Evolutionary conservation across 2,888 invertebrate species (phyloP).

Genomic region (Helleia helle): DNA sequence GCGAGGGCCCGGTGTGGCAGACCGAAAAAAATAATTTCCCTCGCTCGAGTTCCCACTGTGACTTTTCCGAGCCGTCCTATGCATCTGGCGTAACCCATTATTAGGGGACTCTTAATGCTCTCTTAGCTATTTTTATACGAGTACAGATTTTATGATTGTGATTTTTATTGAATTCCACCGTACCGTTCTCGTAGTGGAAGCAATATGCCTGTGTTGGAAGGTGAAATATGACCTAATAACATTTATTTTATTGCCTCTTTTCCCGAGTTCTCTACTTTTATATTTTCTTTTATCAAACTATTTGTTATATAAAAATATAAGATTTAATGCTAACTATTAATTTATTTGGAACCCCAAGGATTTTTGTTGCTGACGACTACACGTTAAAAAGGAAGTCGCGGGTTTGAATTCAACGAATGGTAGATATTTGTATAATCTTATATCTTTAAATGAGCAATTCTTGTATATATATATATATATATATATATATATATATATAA

Average conservation of each 20-base stretch:
- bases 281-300: slow-evolving; percentile 36
- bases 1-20: slow-evolving; percentile 70
- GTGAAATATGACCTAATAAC: slow-evolving; percentile 66
- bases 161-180: slow-evolving; percentile 67
- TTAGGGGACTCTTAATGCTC: slow-evolving; percentile 69
- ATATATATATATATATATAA: no score
- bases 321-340: no score
- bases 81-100: slow-evolving; percentile 72
- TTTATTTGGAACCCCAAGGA: no score
- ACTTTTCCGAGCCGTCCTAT: slow-evolving; percentile 71
- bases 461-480: no score
- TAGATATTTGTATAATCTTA: no score
- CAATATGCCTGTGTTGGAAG: slow-evolving; percentile 51
- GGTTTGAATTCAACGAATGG: no score
- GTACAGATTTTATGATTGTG: slow-evolving; percentile 70
- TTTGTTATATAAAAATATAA: slow-evolving; percentile 13
- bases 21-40: slow-evolving; percentile 72
- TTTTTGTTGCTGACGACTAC: no score
- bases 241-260: slow-evolving; percentile 63
- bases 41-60: slow-evolving; percentile 67
- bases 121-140: slow-evolving; percentile 71
- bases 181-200: slow-evolving; percentile 38
- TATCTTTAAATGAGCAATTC: no score
- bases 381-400: no score
- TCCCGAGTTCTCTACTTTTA: slow-evolving; percentile 34